Conservation (phyloP, 2,113 vertebrate species). For the Ptyas mucosa region DNA sequence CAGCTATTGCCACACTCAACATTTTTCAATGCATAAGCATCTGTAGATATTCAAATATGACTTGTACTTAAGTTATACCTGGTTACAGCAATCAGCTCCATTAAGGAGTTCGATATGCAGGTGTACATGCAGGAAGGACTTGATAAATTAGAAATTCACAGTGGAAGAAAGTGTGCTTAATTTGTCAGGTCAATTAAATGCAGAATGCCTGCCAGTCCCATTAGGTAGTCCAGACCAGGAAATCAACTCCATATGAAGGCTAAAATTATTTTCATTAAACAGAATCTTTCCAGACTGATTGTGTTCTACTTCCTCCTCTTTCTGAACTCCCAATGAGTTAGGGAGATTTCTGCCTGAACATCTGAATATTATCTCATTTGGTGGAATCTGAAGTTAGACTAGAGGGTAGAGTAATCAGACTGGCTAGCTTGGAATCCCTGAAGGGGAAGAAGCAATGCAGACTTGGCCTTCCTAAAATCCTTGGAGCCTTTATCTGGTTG, state of each 20-base stretch:
- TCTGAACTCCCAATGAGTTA: neutral
- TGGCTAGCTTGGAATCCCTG: neutral
- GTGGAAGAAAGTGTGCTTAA: neutral
- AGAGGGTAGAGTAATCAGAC: neutral
- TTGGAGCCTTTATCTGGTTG: neutral
- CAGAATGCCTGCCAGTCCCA: neutral
- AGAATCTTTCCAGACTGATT: neutral
- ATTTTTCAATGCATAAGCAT: neutral
- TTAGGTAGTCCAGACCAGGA: neutral
- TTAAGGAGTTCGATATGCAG: neutral
- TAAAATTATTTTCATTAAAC: neutral
- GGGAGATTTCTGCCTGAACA: neutral
- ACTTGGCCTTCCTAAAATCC: neutral
- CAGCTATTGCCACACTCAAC: neutral
- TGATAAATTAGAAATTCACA: neutral
- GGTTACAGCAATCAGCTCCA: neutral
- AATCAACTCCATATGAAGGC: neutral
- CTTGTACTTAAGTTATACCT: neutral
- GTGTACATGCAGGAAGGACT: neutral
- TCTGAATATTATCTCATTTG: neutral
- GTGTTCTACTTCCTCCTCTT: neutral
- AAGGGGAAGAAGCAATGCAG: neutral
- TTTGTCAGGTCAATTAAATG: neutral
- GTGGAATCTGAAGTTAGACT: neutral
- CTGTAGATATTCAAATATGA: neutral